Evolutionary conservation across 2,113 vertebrate species (phyloP), one percentile per base, ranked within the genome.

Genomic region (Megaceryle torquata): DNA sequence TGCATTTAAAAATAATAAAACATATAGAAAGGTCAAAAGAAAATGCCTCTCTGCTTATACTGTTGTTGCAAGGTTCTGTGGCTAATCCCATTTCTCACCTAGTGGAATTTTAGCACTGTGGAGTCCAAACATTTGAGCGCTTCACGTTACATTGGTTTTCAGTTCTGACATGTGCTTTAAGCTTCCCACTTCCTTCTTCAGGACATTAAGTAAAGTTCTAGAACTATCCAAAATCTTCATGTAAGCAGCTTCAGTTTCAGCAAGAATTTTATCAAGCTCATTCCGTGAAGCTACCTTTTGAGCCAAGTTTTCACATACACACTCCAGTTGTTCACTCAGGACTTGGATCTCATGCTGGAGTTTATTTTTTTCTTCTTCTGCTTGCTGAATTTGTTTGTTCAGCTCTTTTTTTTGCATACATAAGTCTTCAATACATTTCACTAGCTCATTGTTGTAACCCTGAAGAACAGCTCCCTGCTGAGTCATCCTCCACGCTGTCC

Each of bases 161-260:
- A 83, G 56, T 61, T 93, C 94, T 64, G 94, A 43, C 0, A n/a
- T 59, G 70, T 91, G 93, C 74, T 96, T 96, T 86, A 97, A 86
- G 70, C 76, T 96, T 76, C 96, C 96, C n/a, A 88, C 91, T 83
- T 97, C 97, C 51, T 93, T 96, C 93, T 97, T 97, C 87, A 97
- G 56, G 43, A 96, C 96, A 69, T 71, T 95, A 81, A 97, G 92
- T 63, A 97, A 91, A 82, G 91, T 96, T 81, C 91, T 96, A 94
- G 95, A 97, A 60, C 96, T 97, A 68, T 97, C 95, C 96, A 97
- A 91, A 92, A 97, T 97, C 93, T 97, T 97, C 93, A 96, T 95
- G 61, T 97, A 97, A 74, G 97, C 96, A 51, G 93, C 79, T 87
- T 96, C 92, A 19, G 95, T 96, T 95, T 97, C 97, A 75, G 94